Evolutionary conservation across 2,113 vertebrate species (phyloP).

Genomic region (Corynorhinus townsendii): DNA sequence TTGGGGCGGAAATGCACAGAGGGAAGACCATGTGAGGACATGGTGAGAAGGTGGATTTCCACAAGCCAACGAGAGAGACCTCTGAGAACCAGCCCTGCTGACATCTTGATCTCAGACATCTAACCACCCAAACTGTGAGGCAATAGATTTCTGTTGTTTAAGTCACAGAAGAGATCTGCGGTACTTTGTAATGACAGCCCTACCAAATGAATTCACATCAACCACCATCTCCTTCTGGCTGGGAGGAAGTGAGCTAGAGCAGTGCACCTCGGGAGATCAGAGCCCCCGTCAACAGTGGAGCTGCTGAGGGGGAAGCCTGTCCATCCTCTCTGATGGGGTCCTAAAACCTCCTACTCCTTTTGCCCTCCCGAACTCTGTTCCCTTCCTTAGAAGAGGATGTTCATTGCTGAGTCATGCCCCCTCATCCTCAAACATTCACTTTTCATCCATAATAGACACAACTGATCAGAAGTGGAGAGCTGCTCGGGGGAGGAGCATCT

Average conservation of each 20-base stretch:
- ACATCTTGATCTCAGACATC: neutral
- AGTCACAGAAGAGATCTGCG: neutral
- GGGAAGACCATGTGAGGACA: neutral
- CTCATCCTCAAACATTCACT: neutral
- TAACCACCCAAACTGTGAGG: neutral
- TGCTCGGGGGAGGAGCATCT: fast-evolving
- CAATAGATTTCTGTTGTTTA: neutral
- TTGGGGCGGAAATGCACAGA: neutral
- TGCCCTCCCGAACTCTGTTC: neutral
- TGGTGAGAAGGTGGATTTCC: fast-evolving
- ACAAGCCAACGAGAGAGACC: neutral
- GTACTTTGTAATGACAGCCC: neutral
- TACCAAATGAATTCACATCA: neutral
- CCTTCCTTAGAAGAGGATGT: neutral
- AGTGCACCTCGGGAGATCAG: fast-evolving
- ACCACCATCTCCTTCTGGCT: fast-evolving
- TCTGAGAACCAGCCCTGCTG: neutral
- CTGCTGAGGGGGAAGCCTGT: neutral
- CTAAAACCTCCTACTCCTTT: neutral
- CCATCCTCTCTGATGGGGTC: neutral
- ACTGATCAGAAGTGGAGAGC: too few relatives aligned
- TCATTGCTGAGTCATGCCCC: neutral
- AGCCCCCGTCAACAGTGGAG: fast-evolving
- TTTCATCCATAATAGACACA: neutral
- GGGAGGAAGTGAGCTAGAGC: neutral